Evolutionary conservation across 2,797 vertebrate genomes (phyloP).

Genomic region (Chloroceryle inda): DNA sequence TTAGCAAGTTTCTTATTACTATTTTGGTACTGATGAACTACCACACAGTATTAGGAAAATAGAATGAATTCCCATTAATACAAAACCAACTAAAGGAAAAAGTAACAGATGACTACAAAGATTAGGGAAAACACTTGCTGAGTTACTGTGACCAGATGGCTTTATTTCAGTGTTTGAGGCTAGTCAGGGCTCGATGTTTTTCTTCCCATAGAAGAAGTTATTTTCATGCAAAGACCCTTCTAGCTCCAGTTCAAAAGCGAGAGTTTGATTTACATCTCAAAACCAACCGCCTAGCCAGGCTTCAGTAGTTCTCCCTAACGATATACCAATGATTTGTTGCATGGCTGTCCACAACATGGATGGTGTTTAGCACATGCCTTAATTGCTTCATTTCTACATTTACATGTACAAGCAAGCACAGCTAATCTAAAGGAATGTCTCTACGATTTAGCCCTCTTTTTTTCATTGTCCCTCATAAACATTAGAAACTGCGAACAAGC

Average conservation of each 20-base stretch:
- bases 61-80: not conserved
- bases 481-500: conserved; percentile 55
- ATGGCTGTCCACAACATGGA: not conserved
- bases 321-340: not conserved
- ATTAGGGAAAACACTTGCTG: not conserved
- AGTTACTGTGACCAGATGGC: not conserved
- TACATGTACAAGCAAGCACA: conserved; percentile 4
- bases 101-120: not conserved
- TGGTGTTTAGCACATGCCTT: not conserved
- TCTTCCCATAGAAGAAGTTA: not conserved
- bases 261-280: conserved; percentile 37
- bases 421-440: conserved; percentile 31
- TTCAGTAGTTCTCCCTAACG: conserved; percentile 18
- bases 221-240: conserved; percentile 7
- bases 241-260: not conserved
- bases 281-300: not conserved
- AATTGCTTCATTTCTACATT: conserved; percentile 41
- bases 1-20: not conserved
- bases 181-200: not conserved
- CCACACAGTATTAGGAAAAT: not conserved
- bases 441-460: not conserved
- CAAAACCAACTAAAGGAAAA: not conserved
- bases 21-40: not conserved
- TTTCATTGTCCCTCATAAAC: conserved; percentile 35
- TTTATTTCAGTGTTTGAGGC: not conserved